Evolutionary conservation across 2,113 vertebrate species (phyloP), one percentile per base, ranked within the genome.

Genomic region (Oncorhynchus clarkii): DNA sequence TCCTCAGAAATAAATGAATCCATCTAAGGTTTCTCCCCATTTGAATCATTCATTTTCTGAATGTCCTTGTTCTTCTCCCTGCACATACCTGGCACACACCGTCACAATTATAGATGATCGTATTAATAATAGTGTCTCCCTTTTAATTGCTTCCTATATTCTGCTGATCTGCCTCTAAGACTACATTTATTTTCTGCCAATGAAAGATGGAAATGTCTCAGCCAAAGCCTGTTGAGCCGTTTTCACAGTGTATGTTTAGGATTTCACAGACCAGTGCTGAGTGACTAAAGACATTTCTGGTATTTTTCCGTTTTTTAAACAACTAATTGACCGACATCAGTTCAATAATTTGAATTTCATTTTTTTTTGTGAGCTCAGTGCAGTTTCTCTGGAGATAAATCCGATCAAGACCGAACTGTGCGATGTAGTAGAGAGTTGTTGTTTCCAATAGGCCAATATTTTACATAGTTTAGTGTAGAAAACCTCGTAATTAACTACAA

Each of bases 111-210:
- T 60, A 20, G 59, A 22, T 60, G 59, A 22, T 22, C 22, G 18
- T 60, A 60, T 60, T 60, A 60, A 60, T 60, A 60, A 22, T 60
- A 60, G 18, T n/a, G 57, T 75, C 68, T 7, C 29, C 45, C 45
- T 51, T 31, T 75, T 31, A 26, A 24, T 72, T 71, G 66, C 26
- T 39, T 9, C 39, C 39, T 31, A 45, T 45, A 60, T 64, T 7
- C 34, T 60, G 48, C 45, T 18, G 51, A 39, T 8, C 39, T 39
- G 39, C 39, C 39, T 39, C 29, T 39, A 26, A 45, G 72, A 68
- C 49, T 69, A 69, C 69, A 69, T 77, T 70, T 74, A 72, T 75
- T 75, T 77, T 67, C 72, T 68, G 74, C 65, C 39, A 26, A 67
- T 68, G 68, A 51, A 73, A 70, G 71, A 74, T 74, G 72, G 49